Evolutionary conservation across 1,140 invertebrate species (phyloP).

Genomic region (Anastrepha obliqua): DNA sequence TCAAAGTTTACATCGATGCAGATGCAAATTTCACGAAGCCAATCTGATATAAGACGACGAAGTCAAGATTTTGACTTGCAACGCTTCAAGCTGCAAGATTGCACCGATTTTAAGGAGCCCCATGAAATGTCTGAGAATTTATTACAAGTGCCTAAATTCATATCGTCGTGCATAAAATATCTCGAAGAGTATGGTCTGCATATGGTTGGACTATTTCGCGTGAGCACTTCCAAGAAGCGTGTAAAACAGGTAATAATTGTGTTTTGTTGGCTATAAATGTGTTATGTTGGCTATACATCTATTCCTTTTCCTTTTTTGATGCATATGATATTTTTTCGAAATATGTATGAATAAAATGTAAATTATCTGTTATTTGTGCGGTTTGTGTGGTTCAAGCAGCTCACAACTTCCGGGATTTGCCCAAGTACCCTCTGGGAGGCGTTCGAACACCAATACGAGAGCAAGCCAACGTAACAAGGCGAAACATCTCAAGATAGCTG

Average conservation of each 20-base stretch:
- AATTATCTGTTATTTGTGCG: no score
- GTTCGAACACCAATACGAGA: no score
- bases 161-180: conserved; percentile 86
- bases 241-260: conserved; percentile 84
- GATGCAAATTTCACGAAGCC: conserved; percentile 62
- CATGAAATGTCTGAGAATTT: not conserved
- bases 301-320: no score
- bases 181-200: conserved; percentile 86
- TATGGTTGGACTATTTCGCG: conserved; percentile 91
- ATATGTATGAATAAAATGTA: no score
- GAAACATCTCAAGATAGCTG: no score
- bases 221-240: conserved; percentile 92
- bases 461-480: no score
- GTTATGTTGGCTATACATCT: no score
- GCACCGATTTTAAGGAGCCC: not conserved
- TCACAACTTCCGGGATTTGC: no score
- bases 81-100: not conserved
- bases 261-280: no score
- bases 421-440: no score
- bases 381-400: no score
- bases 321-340: no score
- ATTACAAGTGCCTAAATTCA: conserved; percentile 82
- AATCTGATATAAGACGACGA: conserved; percentile 77
- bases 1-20: conserved; percentile 58
- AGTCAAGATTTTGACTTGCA: conserved; percentile 76